These are phyloP conservation scores for Sycobia sp. DNA, from an alignment of 1,140 invertebrate genomes.

Conservation along the genomic window DNA sequence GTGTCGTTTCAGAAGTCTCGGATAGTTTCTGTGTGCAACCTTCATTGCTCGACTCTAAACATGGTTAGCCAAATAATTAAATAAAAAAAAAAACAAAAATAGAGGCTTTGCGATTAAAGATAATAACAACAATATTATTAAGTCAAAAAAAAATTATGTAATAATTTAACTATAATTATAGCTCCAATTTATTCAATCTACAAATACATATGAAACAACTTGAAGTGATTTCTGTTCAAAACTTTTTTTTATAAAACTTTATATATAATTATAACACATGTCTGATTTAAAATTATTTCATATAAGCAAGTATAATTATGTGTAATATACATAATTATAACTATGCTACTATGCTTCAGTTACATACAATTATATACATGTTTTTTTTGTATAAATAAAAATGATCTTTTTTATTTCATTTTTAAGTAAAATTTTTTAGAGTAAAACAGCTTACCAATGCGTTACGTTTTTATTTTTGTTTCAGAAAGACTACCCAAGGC, in stretches of 20 bases:
- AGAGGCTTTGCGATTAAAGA: conserved; percentile 34
- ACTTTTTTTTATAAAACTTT: conserved; percentile 6
- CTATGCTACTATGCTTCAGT: too few species aligned
- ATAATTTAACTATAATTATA: background rate
- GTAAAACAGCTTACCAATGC: conserved; percentile 45
- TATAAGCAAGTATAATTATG: background rate
- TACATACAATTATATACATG: too few species aligned
- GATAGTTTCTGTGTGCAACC: conserved; percentile 58
- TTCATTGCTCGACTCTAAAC: conserved; percentile 59
- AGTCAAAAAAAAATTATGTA: conserved; percentile 5
- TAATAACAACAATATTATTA: conserved; percentile 11
- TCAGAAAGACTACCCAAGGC: conserved; percentile 58
- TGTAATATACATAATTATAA: conserved; percentile 7
- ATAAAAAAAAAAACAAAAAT: conserved; percentile 37
- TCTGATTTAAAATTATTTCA: conserved; percentile 6
- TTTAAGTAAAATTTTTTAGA: conserved; percentile 24
- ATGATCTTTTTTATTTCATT: conserved; percentile 28
- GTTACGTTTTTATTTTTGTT: conserved; percentile 63
- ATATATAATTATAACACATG: conserved; percentile 3
- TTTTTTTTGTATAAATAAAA: conserved; percentile 14
- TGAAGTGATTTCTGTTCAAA: background rate
- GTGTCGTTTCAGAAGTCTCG: conserved; percentile 58
- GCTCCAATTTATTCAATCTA: background rate
- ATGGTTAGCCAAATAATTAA: conserved; percentile 55
- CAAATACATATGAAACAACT: background rate